Conservation (phyloP, 2,113 vertebrate genomes). For the Sander vitreus region DNA sequence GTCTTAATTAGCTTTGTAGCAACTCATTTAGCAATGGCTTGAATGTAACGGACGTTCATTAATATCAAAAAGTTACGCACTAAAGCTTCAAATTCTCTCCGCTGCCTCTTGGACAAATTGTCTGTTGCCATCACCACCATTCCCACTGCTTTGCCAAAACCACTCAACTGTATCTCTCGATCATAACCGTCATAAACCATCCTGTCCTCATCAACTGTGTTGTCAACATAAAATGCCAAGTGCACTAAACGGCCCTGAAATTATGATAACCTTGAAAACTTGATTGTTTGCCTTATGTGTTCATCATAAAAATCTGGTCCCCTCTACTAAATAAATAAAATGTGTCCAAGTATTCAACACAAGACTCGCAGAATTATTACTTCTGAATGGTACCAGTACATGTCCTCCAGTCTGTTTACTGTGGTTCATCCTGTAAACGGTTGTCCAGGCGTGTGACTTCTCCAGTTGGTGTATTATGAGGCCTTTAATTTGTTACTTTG, state of each 20-base stretch:
- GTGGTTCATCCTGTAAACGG: constrained; percentile 42
- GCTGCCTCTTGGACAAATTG: constrained; percentile 14
- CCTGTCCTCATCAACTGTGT: constrained; percentile 50
- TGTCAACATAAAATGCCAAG: constrained; percentile 47
- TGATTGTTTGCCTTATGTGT: constrained; percentile 30
- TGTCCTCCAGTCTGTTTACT: constrained; percentile 33
- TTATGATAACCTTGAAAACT: constrained; percentile 33
- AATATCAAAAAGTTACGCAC: no score
- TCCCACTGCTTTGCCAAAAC: constrained; percentile 38
- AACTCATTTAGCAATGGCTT: no score
- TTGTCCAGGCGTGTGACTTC: constrained; percentile 23
- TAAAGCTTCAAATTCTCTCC: constrained; percentile 2
- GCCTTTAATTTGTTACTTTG: constrained; percentile 31
- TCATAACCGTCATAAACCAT: constrained; percentile 44
- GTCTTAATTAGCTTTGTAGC: no score
- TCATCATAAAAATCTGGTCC: constrained; percentile 6
- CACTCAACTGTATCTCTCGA: constrained; percentile 32
- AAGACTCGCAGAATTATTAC: constrained; percentile 12
- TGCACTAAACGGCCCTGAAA: constrained; percentile 23
- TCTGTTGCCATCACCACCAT: constrained; percentile 24
- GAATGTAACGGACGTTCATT: no score
- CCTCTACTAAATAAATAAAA: neutral
- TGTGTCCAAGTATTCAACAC: neutral
- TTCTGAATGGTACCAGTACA: constrained; percentile 4
- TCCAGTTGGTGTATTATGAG: constrained; percentile 29